Evolutionary conservation across 2,888 invertebrate genomes (phyloP).

Genomic region (Agonopterix alstromeriana): DNA sequence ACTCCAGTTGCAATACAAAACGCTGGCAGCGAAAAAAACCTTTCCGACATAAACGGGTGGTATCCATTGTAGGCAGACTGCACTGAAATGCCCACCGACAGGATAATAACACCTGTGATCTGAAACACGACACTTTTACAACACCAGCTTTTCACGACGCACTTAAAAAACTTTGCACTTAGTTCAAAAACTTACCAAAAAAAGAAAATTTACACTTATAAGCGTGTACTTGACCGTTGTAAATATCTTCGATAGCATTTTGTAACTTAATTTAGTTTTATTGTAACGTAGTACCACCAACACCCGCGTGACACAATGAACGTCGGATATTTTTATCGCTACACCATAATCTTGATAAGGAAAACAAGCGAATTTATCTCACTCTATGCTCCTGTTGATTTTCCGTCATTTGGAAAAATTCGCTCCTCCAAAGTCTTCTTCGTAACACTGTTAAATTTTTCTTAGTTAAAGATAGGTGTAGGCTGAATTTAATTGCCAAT

Average conservation of each 20-base stretch:
- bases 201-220: slow-evolving; percentile 56
- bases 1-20: slow-evolving; percentile 83
- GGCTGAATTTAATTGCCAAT: no score
- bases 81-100: slow-evolving; percentile 84
- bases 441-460: no score
- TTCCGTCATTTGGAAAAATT: neutral
- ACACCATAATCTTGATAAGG: slow-evolving; percentile 65
- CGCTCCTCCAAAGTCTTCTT: neutral
- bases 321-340: slow-evolving; percentile 64
- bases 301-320: slow-evolving; percentile 40
- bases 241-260: slow-evolving; percentile 66
- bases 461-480: no score
- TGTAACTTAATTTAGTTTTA: slow-evolving; percentile 17
- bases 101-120: slow-evolving; percentile 87
- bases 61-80: slow-evolving; percentile 81
- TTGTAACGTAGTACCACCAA: slow-evolving; percentile 10
- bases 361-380: slow-evolving; percentile 64
- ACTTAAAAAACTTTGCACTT: neutral
- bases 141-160: slow-evolving; percentile 3
- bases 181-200: slow-evolving; percentile 52
- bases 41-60: slow-evolving; percentile 79
- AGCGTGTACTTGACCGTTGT: slow-evolving; percentile 64
- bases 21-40: slow-evolving; percentile 85
- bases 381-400: no score
- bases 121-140: slow-evolving; percentile 50